phyloP scores from a whole-genome alignment of 2,888 invertebrate genomes.

The Lepeophtheirus nordmannii region DNA sequence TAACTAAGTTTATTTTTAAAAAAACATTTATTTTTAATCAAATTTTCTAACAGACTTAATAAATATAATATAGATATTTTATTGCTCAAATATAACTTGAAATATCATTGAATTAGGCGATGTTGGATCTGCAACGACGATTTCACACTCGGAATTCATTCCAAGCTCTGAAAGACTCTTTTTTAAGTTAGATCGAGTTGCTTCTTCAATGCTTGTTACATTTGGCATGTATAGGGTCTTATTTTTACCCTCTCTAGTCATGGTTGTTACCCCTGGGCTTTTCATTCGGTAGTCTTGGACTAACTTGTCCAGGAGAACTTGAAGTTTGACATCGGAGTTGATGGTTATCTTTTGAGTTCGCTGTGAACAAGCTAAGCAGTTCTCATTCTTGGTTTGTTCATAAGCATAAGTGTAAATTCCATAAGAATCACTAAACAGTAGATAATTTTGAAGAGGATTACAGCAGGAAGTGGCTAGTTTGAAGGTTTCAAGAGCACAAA shows the following conservation, averaged over 20 bases:
- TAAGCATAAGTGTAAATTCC: conserved; percentile 93
- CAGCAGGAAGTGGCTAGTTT: conserved; percentile 88
- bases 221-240: conserved; percentile 85
- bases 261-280: conserved; percentile 63
- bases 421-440: conserved; percentile 88
- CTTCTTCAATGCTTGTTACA: conserved; percentile 76
- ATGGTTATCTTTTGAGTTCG: conserved; percentile 30
- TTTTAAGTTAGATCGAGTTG: conserved; percentile 70
- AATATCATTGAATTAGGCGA: conserved; percentile 64
- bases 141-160: conserved; percentile 62
- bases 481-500: conserved; percentile 89
- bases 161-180: conserved; percentile 72
- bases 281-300: conserved; percentile 78
- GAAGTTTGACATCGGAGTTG: conserved; percentile 44
- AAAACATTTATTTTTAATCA: not conserved
- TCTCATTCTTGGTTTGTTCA: conserved; percentile 63
- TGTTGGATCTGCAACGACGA: conserved; percentile 80
- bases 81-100: conserved; percentile 35
- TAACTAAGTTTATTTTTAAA: too few relatives aligned
- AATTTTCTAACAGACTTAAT: not conserved
- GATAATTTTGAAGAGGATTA: conserved; percentile 77
- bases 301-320: conserved; percentile 62
- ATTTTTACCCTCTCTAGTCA: conserved; percentile 57
- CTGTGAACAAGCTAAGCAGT: conserved; percentile 21
- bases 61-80: not conserved